Evolutionary conservation across 2,888 invertebrate genomes (phyloP).

Genomic region (Lithophane socia): DNA sequence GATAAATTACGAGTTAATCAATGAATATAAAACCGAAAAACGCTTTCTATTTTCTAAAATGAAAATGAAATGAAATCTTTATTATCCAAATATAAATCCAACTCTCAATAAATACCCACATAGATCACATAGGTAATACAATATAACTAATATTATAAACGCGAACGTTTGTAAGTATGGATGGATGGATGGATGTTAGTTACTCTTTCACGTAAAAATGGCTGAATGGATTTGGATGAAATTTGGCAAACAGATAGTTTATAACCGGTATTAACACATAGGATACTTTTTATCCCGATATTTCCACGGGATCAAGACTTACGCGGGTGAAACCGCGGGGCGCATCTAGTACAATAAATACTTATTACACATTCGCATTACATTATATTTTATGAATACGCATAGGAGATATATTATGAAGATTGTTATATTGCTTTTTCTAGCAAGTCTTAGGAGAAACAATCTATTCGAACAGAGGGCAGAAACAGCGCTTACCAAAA

Average conservation of each 20-base stretch:
- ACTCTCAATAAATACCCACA: not conserved
- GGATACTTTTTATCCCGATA: no score
- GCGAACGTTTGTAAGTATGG: no score
- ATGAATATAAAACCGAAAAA: not conserved
- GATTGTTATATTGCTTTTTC: not conserved
- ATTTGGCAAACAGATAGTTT: no score
- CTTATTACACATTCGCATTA: not conserved
- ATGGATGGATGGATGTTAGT: no score
- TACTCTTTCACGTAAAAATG: no score
- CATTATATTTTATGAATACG: no score
- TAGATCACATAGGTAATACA: not conserved
- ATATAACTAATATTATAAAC: no score
- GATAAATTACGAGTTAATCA: not conserved
- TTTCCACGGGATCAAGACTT: no score
- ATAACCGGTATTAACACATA: no score
- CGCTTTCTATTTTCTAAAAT: not conserved
- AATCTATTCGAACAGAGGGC: not conserved
- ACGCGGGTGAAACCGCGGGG: no score
- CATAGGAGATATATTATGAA: not conserved
- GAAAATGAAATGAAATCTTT: not conserved
- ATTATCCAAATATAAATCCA: not conserved
- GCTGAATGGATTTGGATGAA: no score
- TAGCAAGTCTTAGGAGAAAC: not conserved
- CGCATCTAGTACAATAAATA: not conserved
- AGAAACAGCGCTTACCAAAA: not conserved